phyloP scores from a whole-genome alignment of 2,797 vertebrate species.

The Alcedo atthis region DNA sequence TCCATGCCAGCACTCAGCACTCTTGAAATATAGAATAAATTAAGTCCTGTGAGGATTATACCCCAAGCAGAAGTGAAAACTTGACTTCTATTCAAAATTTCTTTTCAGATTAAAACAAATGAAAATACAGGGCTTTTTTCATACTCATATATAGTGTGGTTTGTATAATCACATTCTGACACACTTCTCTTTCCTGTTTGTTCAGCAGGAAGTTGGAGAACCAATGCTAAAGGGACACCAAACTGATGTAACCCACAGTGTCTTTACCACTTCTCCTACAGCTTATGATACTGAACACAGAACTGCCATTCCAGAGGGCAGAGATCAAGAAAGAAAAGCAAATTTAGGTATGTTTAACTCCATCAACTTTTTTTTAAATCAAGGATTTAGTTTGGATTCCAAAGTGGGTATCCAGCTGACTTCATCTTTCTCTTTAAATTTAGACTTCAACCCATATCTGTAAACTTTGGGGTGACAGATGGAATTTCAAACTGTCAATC shows the following conservation, averaged over 20 bases:
- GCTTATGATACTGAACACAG: background rate
- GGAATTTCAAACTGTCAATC: background rate
- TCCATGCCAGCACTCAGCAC: background rate
- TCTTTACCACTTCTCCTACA: constrained; percentile 50
- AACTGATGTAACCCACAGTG: constrained; percentile 51
- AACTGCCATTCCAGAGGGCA: background rate
- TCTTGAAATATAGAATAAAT: background rate
- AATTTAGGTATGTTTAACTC: constrained; percentile 70
- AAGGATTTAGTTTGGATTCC: background rate
- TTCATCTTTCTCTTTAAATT: background rate
- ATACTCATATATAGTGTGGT: constrained; percentile 39
- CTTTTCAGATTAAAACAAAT: background rate
- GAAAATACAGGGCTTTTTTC: background rate
- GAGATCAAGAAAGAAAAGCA: constrained; percentile 33
- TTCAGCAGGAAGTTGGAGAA: constrained; percentile 87
- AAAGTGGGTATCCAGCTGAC: background rate
- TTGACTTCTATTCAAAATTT: background rate
- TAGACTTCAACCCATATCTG: background rate
- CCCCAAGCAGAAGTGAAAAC: background rate
- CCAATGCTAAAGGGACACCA: constrained; percentile 75
- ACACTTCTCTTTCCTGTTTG: constrained; percentile 90
- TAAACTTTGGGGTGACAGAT: background rate
- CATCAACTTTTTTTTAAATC: background rate
- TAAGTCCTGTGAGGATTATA: background rate
- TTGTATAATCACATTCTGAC: constrained; percentile 68